A percentile compares a stretch with the other conserved stretches of the same genome.
These are phyloP conservation scores for Oopsacas minuta DNA, from an alignment of 37 sponge, comb jelly and placozoan genomes.

Conservation along the genomic window DNA sequence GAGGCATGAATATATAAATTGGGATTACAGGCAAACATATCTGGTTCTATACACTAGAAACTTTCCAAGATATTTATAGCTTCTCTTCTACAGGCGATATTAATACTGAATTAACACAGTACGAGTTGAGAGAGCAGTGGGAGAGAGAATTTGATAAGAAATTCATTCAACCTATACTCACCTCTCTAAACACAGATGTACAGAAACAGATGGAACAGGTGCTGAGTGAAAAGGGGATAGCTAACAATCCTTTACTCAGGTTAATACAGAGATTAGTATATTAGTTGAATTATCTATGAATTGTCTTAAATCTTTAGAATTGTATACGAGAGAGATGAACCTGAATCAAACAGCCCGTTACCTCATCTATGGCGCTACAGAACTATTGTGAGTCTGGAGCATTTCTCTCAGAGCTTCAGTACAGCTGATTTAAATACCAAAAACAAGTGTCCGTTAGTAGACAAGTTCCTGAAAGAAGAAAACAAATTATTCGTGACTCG, in stretches of 20 bases:
- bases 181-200: background rate
- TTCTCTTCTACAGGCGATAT: background rate
- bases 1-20: too few species aligned
- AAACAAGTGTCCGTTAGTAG: background rate
- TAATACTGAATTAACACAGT: background rate
- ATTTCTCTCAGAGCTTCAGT: conserved; percentile 10
- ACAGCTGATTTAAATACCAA: background rate
- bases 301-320: too few species aligned
- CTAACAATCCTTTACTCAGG: conserved; percentile 13
- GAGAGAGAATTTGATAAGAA: background rate
- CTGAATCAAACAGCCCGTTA: background rate
- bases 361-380: conserved; percentile 13
- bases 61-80: too few species aligned
- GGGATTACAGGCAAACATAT: too few species aligned
- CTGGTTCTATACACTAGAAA: too few species aligned
- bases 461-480: background rate
- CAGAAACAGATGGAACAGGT: background rate
- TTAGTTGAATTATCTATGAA: too few species aligned
- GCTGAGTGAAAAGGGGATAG: background rate
- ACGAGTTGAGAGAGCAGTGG: background rate
- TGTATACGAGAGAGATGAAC: conserved; percentile 6
- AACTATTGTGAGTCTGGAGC: conserved; percentile 9
- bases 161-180: background rate
- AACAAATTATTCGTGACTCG: background rate
- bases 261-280: background rate